Evolutionary conservation across 2,113 vertebrate species (phyloP).

Genomic region (Platysternon megacephalum): DNA sequence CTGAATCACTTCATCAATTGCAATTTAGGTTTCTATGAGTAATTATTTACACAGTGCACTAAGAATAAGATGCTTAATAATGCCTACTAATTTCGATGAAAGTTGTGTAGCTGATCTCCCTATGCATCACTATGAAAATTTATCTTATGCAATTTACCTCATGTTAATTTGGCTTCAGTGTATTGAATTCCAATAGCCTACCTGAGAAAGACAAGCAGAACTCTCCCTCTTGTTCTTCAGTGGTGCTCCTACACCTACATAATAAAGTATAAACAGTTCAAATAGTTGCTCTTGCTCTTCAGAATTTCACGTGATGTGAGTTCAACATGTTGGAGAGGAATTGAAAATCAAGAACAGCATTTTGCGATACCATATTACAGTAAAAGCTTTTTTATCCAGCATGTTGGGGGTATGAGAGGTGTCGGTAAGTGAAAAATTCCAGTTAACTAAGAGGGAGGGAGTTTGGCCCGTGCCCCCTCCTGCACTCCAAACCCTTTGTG

Average conservation of each 20-base stretch:
- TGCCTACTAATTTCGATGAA: background rate
- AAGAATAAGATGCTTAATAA: background rate
- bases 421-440: too few species aligned
- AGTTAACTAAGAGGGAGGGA: too few species aligned
- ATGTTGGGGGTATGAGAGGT: too few species aligned
- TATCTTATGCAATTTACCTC: background rate
- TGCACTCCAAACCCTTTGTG: too few species aligned
- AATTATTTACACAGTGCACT: background rate
- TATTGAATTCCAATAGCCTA: slow-evolving; percentile 42
- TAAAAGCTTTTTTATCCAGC: too few species aligned
- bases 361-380: background rate
- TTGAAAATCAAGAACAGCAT: background rate
- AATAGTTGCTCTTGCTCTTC: background rate
- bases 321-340: background rate
- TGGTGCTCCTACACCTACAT: slow-evolving; percentile 55
- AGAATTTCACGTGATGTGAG: background rate
- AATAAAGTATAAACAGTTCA: slow-evolving; percentile 3
- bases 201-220: slow-evolving; percentile 78
- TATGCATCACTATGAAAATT: background rate
- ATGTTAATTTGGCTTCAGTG: background rate
- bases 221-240: slow-evolving; percentile 68
- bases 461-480: too few species aligned
- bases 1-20: background rate
- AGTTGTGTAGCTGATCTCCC: background rate
- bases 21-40: background rate